Conservation (phyloP, 1,140 invertebrate species). For the Gonioctena quinquepunctata region DNA sequence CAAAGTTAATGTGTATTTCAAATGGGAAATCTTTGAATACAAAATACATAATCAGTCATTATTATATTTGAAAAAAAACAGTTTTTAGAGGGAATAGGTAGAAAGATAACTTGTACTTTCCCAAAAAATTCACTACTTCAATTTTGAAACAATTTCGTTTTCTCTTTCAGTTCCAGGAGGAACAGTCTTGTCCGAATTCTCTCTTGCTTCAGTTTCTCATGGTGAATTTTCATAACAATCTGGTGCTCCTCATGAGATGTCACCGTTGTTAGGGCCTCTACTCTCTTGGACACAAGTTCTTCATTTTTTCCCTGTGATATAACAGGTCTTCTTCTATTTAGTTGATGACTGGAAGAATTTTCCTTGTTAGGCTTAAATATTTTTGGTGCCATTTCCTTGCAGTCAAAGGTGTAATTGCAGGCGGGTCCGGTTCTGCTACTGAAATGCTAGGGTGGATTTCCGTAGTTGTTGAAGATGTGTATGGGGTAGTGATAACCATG, state of each 20-base stretch:
- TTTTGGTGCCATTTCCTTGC: not conserved
- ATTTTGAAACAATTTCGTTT: too few species aligned
- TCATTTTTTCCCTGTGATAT: not conserved
- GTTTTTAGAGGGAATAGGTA: too few species aligned
- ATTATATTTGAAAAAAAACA: too few species aligned
- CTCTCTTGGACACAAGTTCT: not conserved
- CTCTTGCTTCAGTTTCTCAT: not conserved
- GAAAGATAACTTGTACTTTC: too few species aligned
- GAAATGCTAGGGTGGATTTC: not conserved
- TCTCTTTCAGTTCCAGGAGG: not conserved
- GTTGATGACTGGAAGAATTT: not conserved
- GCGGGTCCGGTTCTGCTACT: not conserved
- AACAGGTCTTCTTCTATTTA: not conserved
- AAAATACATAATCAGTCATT: too few species aligned
- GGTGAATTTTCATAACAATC: not conserved
- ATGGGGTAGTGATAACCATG: too few species aligned
- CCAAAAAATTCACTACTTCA: too few species aligned
- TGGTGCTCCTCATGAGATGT: not conserved
- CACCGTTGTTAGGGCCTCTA: not conserved
- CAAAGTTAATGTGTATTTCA: too few species aligned
- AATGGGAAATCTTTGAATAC: too few species aligned
- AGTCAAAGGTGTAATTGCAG: not conserved
- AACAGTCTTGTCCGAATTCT: not conserved
- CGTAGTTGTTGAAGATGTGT: too few species aligned
- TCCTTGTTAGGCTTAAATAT: not conserved